phyloP scores from a whole-genome alignment of 2,113 vertebrate species.

The Boleophthalmus pectinirostris region DNA sequence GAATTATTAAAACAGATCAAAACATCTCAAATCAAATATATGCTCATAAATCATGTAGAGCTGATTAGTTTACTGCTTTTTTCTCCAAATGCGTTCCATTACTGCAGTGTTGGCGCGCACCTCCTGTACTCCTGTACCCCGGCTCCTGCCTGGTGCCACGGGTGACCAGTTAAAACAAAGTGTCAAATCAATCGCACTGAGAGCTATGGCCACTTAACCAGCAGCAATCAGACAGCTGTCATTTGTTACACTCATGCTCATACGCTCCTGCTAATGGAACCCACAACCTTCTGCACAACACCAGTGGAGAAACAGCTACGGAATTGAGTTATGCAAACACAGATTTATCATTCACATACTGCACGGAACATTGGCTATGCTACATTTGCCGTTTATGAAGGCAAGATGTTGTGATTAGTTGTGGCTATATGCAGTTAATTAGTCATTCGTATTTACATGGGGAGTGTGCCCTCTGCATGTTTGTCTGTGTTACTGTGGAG shows the following conservation, averaged over 20 bases:
- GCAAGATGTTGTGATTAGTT: conserved; percentile 1
- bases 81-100: neutral
- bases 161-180: conserved; percentile 60
- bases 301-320: conserved; percentile 4
- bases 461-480: neutral
- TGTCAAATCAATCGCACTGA: conserved; percentile 53
- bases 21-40: neutral
- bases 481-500: conserved; percentile 3
- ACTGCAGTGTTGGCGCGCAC: neutral
- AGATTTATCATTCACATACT: neutral
- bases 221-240: conserved; percentile 48
- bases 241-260: conserved; percentile 45
- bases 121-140: conserved; percentile 26
- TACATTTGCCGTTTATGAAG: conserved; percentile 2
- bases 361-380: neutral
- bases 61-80: neutral
- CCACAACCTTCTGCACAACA: conserved; percentile 7
- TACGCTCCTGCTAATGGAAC: neutral
- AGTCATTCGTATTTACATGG: neutral
- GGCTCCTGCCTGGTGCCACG: conserved; percentile 22
- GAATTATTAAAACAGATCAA: neutral
- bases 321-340: conserved; percentile 23
- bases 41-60: neutral
- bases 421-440: conserved; percentile 1
- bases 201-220: conserved; percentile 60